These are phyloP conservation scores for Anthopleura xanthogrammica DNA, from an alignment of 92 coral and sea anemone genomes.

Conservation along the genomic window DNA sequence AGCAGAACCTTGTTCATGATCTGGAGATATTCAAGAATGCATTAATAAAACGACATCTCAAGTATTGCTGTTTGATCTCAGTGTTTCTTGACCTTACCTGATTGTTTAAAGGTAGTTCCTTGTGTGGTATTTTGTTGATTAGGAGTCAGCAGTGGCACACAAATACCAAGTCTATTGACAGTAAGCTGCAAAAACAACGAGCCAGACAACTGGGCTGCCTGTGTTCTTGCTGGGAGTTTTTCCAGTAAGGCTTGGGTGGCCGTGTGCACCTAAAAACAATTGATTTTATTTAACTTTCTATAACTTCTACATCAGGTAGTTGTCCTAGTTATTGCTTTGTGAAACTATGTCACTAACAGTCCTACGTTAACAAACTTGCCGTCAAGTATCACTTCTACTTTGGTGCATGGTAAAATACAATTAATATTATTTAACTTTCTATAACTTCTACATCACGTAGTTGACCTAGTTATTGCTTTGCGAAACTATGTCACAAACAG, in stretches of 20 bases:
- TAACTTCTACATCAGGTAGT: neutral
- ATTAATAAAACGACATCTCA: neutral
- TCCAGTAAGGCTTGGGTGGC: constrained; percentile 98
- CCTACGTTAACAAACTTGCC: neutral
- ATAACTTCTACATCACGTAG: neutral
- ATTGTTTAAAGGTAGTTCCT: constrained; percentile 46
- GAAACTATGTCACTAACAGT: too few species aligned
- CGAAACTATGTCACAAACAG: too few species aligned
- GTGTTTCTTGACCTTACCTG: constrained; percentile 27
- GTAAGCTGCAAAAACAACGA: constrained; percentile 93
- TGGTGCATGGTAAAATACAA: too few species aligned
- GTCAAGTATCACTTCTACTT: too few species aligned
- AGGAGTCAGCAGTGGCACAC: constrained; percentile 76
- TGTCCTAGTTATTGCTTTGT: too few species aligned
- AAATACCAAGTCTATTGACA: constrained; percentile 89
- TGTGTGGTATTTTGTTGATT: constrained; percentile 53
- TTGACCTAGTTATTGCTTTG: too few species aligned
- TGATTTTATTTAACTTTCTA: neutral
- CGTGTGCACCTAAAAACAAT: constrained; percentile 73
- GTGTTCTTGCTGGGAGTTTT: constrained; percentile 89
- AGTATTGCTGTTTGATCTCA: neutral
- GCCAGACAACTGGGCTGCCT: constrained; percentile 90
- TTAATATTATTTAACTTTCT: too few species aligned
- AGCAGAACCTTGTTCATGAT: constrained; percentile 79
- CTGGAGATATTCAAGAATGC: constrained; percentile 16